A percentile compares a stretch with the other conserved stretches of the same genome.
These are phyloP conservation scores for Zelleria hepariella DNA, from an alignment of 2,888 invertebrate species.

Conservation along the genomic window DNA sequence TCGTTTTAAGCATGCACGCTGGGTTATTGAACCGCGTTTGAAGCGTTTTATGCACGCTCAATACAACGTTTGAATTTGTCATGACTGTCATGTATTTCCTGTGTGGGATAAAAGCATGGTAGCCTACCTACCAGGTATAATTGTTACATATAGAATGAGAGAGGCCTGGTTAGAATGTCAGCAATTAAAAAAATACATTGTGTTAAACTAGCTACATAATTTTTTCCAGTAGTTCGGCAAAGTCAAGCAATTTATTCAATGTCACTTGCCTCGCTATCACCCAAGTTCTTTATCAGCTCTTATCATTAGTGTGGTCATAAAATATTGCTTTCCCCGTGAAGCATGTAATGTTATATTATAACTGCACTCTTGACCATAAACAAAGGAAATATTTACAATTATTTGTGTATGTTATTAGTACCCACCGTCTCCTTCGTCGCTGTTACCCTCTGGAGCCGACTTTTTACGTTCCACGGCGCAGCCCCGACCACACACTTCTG, in stretches of 20 bases:
- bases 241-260: background rate
- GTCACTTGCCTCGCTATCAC: background rate
- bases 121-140: too few relatives aligned
- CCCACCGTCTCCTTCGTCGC: conserved; percentile 79
- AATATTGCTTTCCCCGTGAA: background rate
- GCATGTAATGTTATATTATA: background rate
- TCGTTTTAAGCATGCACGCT: too few relatives aligned
- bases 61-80: too few relatives aligned
- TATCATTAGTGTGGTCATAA: background rate
- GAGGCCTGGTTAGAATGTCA: too few relatives aligned
- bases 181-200: too few relatives aligned
- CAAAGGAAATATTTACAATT: conserved; percentile 49
- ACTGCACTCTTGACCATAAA: background rate
- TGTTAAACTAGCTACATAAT: too few relatives aligned
- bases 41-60: too few relatives aligned
- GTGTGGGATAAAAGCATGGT: too few relatives aligned
- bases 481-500: conserved; percentile 61
- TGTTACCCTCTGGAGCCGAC: conserved; percentile 67
- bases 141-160: too few relatives aligned
- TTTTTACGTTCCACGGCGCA: conserved; percentile 71
- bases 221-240: background rate
- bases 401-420: conserved; percentile 59
- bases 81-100: too few relatives aligned
- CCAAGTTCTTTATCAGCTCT: background rate
- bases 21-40: too few relatives aligned